Evolutionary conservation across 2,888 invertebrate genomes (phyloP).

Genomic region (Galeruca laticollis): DNA sequence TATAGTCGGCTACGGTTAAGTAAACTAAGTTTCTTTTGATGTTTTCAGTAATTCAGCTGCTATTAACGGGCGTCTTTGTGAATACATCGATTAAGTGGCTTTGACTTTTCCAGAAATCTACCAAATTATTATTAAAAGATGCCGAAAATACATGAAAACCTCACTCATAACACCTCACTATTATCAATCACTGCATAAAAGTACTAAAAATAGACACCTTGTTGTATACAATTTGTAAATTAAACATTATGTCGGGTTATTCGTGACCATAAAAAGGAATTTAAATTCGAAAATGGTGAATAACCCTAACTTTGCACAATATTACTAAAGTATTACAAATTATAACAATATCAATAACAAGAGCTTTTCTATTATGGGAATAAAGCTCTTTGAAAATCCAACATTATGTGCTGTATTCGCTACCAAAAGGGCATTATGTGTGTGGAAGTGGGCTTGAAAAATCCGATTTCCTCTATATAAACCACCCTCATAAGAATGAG

Average conservation of each 20-base stretch:
- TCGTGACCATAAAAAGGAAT: constrained; percentile 3
- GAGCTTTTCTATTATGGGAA: constrained; percentile 51
- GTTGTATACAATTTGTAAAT: constrained; percentile 15
- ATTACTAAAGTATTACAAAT: constrained; percentile 54
- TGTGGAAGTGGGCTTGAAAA: constrained; percentile 68
- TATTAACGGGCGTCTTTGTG: neutral
- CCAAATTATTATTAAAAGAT: constrained; percentile 22
- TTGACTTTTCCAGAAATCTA: constrained; percentile 17
- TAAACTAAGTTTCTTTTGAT: constrained; percentile 8
- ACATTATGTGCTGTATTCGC: constrained; percentile 58
- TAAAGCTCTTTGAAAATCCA: constrained; percentile 59
- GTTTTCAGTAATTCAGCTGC: neutral
- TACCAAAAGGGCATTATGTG: constrained; percentile 60
- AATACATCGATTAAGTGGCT: constrained; percentile 22
- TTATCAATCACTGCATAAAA: constrained; percentile 18
- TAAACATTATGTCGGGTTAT: constrained; percentile 5
- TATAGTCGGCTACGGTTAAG: neutral
- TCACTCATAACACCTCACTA: constrained; percentile 12
- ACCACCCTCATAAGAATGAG: constrained; percentile 63
- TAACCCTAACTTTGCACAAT: constrained; percentile 49
- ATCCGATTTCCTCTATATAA: constrained; percentile 66
- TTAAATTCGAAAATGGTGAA: constrained; percentile 32
- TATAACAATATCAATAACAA: constrained; percentile 61
- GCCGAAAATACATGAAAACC: constrained; percentile 24
- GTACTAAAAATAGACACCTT: constrained; percentile 7